These are phyloP conservation scores for Hoplostethus atlanticus DNA, from an alignment of 2,797 vertebrate genomes.

Conservation along the genomic window DNA sequence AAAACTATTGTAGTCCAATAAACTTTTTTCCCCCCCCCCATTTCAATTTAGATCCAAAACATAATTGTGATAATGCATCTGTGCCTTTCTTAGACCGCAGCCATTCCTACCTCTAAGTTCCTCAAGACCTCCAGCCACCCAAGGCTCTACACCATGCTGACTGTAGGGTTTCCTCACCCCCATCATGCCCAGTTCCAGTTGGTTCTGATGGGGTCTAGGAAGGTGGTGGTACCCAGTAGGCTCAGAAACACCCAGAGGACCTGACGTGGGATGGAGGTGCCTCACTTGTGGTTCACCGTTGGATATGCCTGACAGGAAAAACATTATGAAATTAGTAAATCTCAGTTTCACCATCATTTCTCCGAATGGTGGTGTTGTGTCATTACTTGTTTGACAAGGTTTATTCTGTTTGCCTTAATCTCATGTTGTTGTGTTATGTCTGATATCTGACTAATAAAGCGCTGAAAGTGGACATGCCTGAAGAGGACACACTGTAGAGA, in stretches of 20 bases:
- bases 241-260: conserved; percentile 66
- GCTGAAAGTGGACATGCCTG: conserved; percentile 53
- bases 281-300: conserved; percentile 68
- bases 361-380: not conserved
- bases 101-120: conserved; percentile 83
- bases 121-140: conserved; percentile 77
- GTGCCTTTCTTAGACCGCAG: not conserved
- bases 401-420: not conserved
- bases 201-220: conserved; percentile 66
- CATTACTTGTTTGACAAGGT: not conserved
- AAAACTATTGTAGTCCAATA: too few species aligned
- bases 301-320: conserved; percentile 51
- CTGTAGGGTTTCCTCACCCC: conserved; percentile 78
- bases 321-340: not conserved
- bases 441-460: not conserved
- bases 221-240: conserved; percentile 71
- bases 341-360: not conserved
- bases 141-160: conserved; percentile 73
- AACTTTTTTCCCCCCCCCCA: too few species aligned
- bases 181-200: conserved; percentile 79
- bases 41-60: too few species aligned
- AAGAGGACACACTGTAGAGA: conserved; percentile 73
- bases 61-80: not conserved
- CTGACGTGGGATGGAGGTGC: conserved; percentile 67
- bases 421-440: not conserved